Base-by-base conservation (phyloP, 2,113 vertebrate genomes). In the Lonchura striata region DNA sequence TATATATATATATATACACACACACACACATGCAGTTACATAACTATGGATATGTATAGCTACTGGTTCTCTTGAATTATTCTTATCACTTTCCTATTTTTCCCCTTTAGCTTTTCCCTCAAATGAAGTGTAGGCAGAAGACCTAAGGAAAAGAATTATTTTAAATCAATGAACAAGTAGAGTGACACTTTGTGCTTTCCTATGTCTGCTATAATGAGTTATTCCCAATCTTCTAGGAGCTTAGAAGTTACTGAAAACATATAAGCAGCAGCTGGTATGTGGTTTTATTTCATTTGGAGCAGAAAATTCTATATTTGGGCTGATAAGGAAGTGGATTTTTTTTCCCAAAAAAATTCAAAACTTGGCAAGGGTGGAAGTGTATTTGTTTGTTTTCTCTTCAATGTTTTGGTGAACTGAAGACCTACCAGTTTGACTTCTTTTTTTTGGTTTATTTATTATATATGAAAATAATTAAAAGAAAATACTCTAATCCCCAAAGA, bases 381-480 rank as follows among this genome's bases (percentile, higher is more conserved):
- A 24, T 90, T 88, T 96, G 31, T 85, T 88, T 94, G 47, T 57
- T 94, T 94, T 89, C 56, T 72, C 47, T 89, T 82, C 41, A 70
- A 33, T 75, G 70, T 96, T 95, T 95, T 82, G 47, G 82, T 84
- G 65, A 96, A 93, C 92, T 72, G 22, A 64, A 90, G 92, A 64
- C 52, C 65, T 78, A 64, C 44, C 35, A 70, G 52, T 64, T 41
- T 60, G 12, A 53, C 23, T 84, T 6, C 7, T 35, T 75, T 84
- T 84, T 80, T 49, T 89, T 31, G 33, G 18, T 25, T 91, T 93
- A 82, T 91, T 87, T 94, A 94, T 87, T 82, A 79, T 49, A 84
- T 87, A 93, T 70, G 30, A 84, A 84, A 96, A 94, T 92, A 92
- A 94, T 96, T 86, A 72, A 94, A 94, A 92, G 61, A 91, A 94